phyloP scores from a whole-genome alignment of 2,888 invertebrate species.

The Nemoura dubitans region DNA sequence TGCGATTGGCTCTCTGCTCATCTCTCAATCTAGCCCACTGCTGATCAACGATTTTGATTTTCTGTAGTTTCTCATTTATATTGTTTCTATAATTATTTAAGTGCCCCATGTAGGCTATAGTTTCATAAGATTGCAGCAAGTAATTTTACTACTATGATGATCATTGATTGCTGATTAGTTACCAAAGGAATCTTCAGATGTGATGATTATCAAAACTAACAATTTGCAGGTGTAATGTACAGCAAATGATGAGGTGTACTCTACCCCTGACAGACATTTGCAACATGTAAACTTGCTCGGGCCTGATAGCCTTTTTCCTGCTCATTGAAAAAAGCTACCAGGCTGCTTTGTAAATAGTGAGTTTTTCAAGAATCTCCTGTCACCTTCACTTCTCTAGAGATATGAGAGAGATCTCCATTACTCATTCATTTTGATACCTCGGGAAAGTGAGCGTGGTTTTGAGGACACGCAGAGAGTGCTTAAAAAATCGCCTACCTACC shows the following conservation, averaged over 20 bases:
- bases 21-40: conserved; percentile 29
- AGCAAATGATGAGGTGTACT: background rate
- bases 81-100: background rate
- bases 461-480: background rate
- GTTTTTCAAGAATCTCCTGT: background rate
- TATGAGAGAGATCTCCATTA: background rate
- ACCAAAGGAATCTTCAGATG: conserved; percentile 18
- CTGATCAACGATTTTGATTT: conserved; percentile 34
- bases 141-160: background rate
- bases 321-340: background rate
- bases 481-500: background rate
- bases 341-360: background rate
- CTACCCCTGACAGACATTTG: background rate
- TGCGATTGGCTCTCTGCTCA: conserved; percentile 32
- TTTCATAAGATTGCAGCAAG: conserved; percentile 26
- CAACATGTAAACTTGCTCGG: background rate
- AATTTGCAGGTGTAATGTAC: conserved; percentile 21
- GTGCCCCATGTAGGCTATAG: conserved; percentile 7
- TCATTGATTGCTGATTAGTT: conserved; percentile 14
- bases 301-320: background rate
- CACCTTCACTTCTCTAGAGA: background rate
- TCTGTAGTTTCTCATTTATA: conserved; percentile 34
- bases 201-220: conserved; percentile 10
- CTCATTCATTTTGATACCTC: background rate
- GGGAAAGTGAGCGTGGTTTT: background rate